phyloP scores from a whole-genome alignment of 2,797 vertebrate species.

The Menidia menidia region DNA sequence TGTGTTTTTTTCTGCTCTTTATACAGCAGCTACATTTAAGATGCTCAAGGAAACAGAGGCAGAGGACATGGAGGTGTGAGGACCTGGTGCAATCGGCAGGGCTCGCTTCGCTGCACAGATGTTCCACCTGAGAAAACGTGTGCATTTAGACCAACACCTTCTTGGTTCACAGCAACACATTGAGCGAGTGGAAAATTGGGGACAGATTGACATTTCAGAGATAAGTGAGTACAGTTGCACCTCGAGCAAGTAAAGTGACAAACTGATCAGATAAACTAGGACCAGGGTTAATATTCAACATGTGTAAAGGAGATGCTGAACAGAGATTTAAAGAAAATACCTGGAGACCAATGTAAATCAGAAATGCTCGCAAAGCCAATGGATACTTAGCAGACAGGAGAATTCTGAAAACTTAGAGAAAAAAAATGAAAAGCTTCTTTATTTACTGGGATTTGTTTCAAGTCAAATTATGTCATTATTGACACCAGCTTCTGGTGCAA shows the following conservation, averaged over 20 bases:
- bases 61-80: background rate
- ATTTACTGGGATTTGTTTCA: too few relatives aligned
- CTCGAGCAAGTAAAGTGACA: constrained; percentile 1
- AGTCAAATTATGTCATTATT: too few relatives aligned
- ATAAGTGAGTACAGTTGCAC: constrained; percentile 17
- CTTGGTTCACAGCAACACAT: constrained; percentile 8
- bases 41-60: constrained; percentile 6
- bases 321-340: constrained; percentile 15
- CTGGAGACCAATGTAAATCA: background rate
- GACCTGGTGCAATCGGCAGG: background rate
- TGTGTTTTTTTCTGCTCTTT: background rate
- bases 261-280: constrained; percentile 17
- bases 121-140: constrained; percentile 6
- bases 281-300: constrained; percentile 13
- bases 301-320: constrained; percentile 15
- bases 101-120: background rate
- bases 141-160: constrained; percentile 4
- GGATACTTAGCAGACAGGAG: background rate
- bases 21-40: background rate
- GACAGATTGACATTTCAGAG: constrained; percentile 22
- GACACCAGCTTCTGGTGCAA: too few relatives aligned
- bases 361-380: background rate
- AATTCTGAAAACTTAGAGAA: background rate
- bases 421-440: too few relatives aligned
- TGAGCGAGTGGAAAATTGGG: constrained; percentile 8